These are phyloP conservation scores for Xiphias gladius DNA, from an alignment of 2,113 vertebrate species.

Conservation along the genomic window DNA sequence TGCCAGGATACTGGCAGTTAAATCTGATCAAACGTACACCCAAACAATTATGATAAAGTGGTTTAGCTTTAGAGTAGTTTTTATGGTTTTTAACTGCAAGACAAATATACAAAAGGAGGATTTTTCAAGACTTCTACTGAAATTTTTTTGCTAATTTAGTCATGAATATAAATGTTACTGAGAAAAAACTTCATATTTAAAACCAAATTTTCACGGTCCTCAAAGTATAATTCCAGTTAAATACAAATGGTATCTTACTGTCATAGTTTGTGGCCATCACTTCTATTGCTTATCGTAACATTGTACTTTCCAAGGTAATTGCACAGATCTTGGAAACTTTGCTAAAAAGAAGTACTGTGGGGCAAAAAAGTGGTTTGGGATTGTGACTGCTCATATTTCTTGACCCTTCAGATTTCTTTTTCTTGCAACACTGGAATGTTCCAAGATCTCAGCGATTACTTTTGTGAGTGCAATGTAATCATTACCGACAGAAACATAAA, in stretches of 20 bases:
- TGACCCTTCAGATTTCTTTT: too few species aligned
- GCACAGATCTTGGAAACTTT: not conserved
- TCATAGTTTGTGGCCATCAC: not conserved
- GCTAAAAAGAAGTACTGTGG: too few species aligned
- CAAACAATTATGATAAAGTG: not conserved
- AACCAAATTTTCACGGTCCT: too few species aligned
- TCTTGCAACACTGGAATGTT: too few species aligned
- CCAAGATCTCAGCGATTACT: too few species aligned
- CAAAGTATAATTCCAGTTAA: not conserved
- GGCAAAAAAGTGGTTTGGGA: not conserved
- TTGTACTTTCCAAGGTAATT: not conserved
- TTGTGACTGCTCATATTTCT: not conserved
- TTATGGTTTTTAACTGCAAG: not conserved
- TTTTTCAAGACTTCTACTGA: not conserved
- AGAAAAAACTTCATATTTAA: too few species aligned
- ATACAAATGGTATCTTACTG: not conserved
- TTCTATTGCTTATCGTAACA: not conserved
- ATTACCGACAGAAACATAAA: too few species aligned
- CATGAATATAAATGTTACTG: too few species aligned
- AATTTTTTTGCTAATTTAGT: too few species aligned
- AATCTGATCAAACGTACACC: not conserved
- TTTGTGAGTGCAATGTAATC: too few species aligned
- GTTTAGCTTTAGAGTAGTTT: not conserved
- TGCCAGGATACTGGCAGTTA: not conserved
- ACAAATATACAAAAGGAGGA: not conserved